Evolutionary conservation across 2,797 vertebrate genomes (phyloP).

Genomic region (Loriculus beryllinus): DNA sequence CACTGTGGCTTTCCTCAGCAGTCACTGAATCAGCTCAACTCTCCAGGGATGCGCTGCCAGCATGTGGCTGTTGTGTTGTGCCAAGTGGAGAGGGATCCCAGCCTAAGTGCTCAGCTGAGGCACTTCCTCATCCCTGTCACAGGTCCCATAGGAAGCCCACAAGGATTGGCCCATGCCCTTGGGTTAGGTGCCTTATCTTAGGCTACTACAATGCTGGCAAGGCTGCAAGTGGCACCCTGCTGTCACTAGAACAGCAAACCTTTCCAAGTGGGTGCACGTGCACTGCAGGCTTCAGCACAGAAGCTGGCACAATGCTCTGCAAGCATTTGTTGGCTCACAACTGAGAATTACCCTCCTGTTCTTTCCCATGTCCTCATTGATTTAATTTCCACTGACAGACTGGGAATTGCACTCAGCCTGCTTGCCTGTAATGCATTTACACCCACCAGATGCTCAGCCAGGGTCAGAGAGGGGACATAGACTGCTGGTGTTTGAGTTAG

Average conservation of each 20-base stretch:
- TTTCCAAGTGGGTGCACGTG: not conserved
- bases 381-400: conserved; percentile 1
- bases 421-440: conserved; percentile 11
- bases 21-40: not conserved
- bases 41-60: not conserved
- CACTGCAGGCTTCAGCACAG: not conserved
- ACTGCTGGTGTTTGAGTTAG: not conserved
- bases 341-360: conserved; percentile 16
- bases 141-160: not conserved
- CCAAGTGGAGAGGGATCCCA: not conserved
- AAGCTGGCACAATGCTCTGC: not conserved
- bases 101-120: not conserved
- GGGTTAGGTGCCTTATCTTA: not conserved
- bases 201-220: not conserved
- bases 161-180: not conserved
- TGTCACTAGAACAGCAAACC: not conserved
- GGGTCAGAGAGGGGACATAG: fast-evolving
- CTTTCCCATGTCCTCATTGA: not conserved
- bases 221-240: not conserved
- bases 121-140: not conserved
- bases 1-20: not conserved
- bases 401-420: conserved; percentile 13
- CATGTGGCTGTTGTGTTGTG: not conserved
- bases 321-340: not conserved
- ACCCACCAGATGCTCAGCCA: not conserved